Evolutionary conservation across 2,888 invertebrate species (phyloP).

Genomic region (Rhingia campestris): DNA sequence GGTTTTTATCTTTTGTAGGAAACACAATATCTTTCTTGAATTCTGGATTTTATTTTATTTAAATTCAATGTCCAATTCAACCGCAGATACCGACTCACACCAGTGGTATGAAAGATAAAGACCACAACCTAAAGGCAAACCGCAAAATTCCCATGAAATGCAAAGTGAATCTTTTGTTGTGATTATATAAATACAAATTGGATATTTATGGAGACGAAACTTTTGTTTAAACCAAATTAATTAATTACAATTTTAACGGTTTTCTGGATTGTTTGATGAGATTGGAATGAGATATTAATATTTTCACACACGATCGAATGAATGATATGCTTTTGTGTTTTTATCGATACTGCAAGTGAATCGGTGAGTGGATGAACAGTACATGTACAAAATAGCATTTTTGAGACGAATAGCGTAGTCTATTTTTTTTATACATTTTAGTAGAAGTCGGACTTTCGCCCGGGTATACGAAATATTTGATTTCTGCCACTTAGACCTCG

Average conservation of each 20-base stretch:
- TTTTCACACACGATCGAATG: neutral
- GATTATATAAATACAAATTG: conserved; percentile 13
- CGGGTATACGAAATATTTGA: too few relatives aligned
- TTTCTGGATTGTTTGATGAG: neutral
- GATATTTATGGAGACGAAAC: conserved; percentile 20
- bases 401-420: too few relatives aligned
- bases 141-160: conserved; percentile 29
- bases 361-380: too few relatives aligned
- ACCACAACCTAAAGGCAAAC: conserved; percentile 35
- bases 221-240: conserved; percentile 10
- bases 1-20: conserved; percentile 5
- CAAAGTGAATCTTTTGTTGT: conserved; percentile 22
- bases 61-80: conserved; percentile 26
- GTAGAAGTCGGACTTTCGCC: too few relatives aligned
- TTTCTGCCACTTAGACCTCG: too few relatives aligned
- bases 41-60: conserved; percentile 3
- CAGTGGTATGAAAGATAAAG: conserved; percentile 22
- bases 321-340: too few relatives aligned
- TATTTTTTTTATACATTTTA: too few relatives aligned
- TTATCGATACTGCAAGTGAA: too few relatives aligned
- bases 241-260: neutral
- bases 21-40: conserved; percentile 7
- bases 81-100: conserved; percentile 2
- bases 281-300: neutral
- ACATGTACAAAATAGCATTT: too few relatives aligned